These are phyloP conservation scores for Butorides virescens DNA, from an alignment of 2,113 vertebrate genomes.

Conservation along the genomic window DNA sequence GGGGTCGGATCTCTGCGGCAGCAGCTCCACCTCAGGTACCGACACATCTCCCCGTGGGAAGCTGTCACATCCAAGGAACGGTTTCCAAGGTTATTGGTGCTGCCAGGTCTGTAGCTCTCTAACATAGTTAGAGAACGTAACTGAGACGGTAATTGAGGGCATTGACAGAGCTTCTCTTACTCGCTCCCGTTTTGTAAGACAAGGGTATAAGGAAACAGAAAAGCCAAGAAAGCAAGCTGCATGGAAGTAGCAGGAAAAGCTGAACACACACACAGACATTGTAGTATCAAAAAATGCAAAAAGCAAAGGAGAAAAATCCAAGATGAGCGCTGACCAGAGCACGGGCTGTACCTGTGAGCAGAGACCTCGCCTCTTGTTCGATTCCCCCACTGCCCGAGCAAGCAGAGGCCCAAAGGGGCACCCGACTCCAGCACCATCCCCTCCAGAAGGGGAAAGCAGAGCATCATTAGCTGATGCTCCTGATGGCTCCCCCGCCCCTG, in stretches of 20 bases:
- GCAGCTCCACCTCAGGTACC: background rate
- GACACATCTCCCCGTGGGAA: background rate
- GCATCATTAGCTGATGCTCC: background rate
- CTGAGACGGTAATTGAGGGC: background rate
- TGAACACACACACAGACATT: background rate
- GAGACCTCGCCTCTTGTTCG: fast-evolving
- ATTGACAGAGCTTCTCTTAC: background rate
- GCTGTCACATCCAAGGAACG: background rate
- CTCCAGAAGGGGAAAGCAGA: background rate
- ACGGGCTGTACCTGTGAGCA: background rate
- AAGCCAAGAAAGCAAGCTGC: background rate
- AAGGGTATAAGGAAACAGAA: background rate
- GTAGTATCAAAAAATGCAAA: background rate
- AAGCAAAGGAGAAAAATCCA: background rate
- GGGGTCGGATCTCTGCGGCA: background rate
- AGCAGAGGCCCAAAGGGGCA: background rate
- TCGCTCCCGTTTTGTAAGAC: background rate
- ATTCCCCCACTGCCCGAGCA: background rate
- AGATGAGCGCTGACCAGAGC: background rate
- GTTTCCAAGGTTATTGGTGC: fast-evolving
- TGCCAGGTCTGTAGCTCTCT: background rate
- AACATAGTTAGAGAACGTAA: background rate
- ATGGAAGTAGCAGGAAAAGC: background rate
- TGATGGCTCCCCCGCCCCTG: background rate
- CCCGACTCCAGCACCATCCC: background rate